Evolutionary conservation across 2,888 invertebrate genomes (phyloP), one percentile per base, ranked within the genome.

Genomic region (Heliconius aoede): DNA sequence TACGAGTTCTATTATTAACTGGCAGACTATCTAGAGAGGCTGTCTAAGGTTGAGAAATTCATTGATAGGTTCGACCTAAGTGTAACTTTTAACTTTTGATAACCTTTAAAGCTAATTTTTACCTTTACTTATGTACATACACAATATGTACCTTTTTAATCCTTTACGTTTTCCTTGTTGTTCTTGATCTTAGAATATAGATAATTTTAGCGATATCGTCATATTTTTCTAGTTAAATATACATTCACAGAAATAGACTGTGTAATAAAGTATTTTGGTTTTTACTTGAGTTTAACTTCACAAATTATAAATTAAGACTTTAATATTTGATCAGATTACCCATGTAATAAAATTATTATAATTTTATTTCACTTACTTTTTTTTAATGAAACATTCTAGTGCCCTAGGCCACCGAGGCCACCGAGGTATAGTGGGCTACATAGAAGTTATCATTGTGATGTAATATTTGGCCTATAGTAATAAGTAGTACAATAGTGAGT

Each of bases 1-100:
- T 76, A 67, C 64, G 73, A 71, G 67, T 71, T 77, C 74, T 78
- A 78, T 79, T 79, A 79, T 76, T 74, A 76, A 72, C 64, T 13
- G 28, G 18, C 21, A 18, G 55, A 46, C 64, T 79, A 79, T 79
- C 78, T 79, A 79, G 72, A 78, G 76, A 72, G 72, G 51, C 46
- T 32, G 76, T 62, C 74, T 76, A 67, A 74, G 32, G 78, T 72
- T 78, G 72, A 69, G 68, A 55, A 68, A 74, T 68, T 76, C 72
- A 69, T 72, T 76, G 76, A 76, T 73, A 76, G 24, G 40, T 30
- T 69, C 62, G 67, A 68, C 40, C 58, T 58, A 58, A 58, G 51
- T 30, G 46, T 72, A 46, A 60, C 46, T 76, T 73, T 58, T 69
- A 64, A 24, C 58, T 24, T 58, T 64, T 36, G 77, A 77, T 76